Evolutionary conservation across 2,113 vertebrate genomes (phyloP), one percentile per base, ranked within the genome.

Genomic region (Corythornis vintsioides): DNA sequence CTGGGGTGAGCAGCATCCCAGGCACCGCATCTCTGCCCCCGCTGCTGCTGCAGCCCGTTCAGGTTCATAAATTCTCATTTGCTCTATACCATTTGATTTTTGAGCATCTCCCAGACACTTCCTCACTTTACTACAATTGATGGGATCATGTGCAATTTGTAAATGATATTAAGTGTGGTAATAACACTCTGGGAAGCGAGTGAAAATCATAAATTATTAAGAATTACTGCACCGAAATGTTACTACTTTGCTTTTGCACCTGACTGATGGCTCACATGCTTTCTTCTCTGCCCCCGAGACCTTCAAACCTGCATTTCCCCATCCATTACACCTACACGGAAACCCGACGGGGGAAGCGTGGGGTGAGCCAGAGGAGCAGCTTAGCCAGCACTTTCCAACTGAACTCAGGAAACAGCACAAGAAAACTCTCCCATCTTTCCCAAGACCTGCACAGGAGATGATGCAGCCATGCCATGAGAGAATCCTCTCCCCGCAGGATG

Each of bases 111-210:
- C 92, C 93, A 95, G 96, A 97, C 92, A 94, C 95, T 96, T 96
- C 94, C 96, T 96, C 91, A 86, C 92, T 96, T 96, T 94, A 60
- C 90, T 92, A 55, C 91, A 95, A 96, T 96, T 94, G 94, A 96
- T 96, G 95, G 95, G 94, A 95, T 95, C 94, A 76, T 64, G 93
- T 92, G 95, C 82, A 94, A 96, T 96, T 94, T 96, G 96, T 96
- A 97, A 96, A 96, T 96, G 94, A 96, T 94, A 96, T 96, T 97
- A 97, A 96, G 92, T 88, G 88, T 94, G 92, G 94, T 96, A 96
- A 96, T 96, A 96, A 96, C 95, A 89, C 96, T 96, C 96, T 94
- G 95, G 92, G 83, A 96, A 96, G 66, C 29, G 1, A 93, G 72
- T 59, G 91, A 87, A 94, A 95, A 84, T 87, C 94, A 95, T 96